Evolutionary conservation across 2,113 vertebrate genomes (phyloP).

Genomic region (Hemiscyllium ocellatum): DNA sequence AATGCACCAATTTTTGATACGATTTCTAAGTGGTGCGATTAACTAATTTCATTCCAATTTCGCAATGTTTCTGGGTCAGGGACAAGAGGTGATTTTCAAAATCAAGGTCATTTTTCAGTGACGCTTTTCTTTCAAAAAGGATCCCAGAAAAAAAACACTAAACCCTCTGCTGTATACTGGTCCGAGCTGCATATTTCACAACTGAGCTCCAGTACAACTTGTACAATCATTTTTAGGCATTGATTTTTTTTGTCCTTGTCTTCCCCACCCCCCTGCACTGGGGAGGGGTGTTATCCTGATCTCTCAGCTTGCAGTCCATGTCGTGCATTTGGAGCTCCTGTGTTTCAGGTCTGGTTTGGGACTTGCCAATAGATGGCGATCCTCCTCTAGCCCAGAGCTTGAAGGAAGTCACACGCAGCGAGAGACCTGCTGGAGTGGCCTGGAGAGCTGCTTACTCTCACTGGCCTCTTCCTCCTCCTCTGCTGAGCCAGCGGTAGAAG

Average conservation of each 20-base stretch:
- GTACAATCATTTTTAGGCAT: neutral
- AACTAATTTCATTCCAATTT: neutral
- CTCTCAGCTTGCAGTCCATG: too few species aligned
- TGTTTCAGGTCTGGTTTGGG: neutral
- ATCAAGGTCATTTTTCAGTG: neutral
- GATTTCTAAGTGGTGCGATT: neutral
- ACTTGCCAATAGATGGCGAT: neutral
- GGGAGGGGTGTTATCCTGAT: too few species aligned
- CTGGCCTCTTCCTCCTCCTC: neutral
- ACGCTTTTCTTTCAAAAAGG: neutral
- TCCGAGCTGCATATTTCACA: neutral
- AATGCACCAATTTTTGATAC: neutral
- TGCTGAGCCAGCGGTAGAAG: neutral
- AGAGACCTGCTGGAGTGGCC: neutral
- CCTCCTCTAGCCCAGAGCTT: neutral
- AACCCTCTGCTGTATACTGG: neutral
- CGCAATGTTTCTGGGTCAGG: neutral
- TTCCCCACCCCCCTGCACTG: too few species aligned
- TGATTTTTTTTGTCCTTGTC: neutral
- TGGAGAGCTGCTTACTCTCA: neutral
- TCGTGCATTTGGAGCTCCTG: too few species aligned
- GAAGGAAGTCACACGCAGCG: neutral
- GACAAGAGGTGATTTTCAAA: neutral
- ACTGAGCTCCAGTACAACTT: neutral
- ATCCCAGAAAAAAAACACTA: too few species aligned